These are phyloP conservation scores for Cancer borealis DNA, from an alignment of 2,888 invertebrate species.

Conservation along the genomic window DNA sequence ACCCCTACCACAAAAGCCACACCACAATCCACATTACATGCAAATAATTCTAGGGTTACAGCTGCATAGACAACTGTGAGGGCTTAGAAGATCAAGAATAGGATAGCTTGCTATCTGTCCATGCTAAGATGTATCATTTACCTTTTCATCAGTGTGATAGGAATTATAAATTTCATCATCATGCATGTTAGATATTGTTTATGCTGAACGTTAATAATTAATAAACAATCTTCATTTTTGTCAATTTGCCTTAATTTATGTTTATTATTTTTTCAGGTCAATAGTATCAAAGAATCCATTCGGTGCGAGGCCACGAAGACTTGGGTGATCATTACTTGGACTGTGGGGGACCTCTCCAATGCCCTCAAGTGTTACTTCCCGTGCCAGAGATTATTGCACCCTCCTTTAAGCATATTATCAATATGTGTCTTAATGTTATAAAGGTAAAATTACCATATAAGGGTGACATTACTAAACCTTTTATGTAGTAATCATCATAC, in stretches of 20 bases:
- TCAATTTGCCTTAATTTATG: background rate
- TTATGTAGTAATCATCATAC: background rate
- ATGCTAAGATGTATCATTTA: background rate
- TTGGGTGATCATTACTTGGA: conserved; percentile 98
- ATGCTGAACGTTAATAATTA: background rate
- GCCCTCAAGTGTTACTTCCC: conserved; percentile 98
- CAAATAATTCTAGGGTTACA: background rate
- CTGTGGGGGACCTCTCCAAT: conserved; percentile 97
- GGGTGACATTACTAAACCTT: background rate
- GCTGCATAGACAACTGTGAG: background rate
- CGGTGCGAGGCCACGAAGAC: conserved; percentile 97
- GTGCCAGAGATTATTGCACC: conserved; percentile 99
- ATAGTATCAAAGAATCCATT: conserved; percentile 87
- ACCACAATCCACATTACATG: background rate
- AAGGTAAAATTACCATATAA: conserved; percentile 84
- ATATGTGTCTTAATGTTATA: conserved; percentile 99
- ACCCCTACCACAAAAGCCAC: background rate
- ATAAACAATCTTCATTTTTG: background rate
- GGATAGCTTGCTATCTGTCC: background rate
- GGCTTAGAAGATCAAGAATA: background rate
- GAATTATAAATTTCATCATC: background rate
- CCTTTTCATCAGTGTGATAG: background rate
- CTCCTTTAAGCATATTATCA: conserved; percentile 97
- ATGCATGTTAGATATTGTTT: background rate
- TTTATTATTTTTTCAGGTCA: conserved; percentile 63